Percentiles rank a stretch among this genome's conserved stretches.
Conservation (phyloP, 35 echinoderm and acorn worm genomes). For the Ophiothrix spiculata region DNA sequence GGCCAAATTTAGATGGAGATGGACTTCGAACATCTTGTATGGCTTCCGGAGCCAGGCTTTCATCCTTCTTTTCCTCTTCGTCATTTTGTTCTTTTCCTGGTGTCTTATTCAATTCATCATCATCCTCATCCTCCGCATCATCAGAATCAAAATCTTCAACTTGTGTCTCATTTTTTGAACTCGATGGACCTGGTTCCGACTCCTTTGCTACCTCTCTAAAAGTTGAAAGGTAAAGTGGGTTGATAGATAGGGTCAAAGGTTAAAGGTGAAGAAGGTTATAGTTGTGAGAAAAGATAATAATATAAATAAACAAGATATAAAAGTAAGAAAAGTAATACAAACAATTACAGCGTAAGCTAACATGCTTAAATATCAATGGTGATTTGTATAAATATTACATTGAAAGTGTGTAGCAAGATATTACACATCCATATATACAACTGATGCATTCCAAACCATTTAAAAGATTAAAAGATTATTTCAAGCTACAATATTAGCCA, state of each 20-base stretch:
- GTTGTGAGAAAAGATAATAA: too few species aligned
- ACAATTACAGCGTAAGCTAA: too few species aligned
- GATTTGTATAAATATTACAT: too few species aligned
- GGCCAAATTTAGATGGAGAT: slow-evolving; percentile 23
- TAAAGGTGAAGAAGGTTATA: too few species aligned
- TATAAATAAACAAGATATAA: too few species aligned
- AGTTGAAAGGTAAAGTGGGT: not conserved
- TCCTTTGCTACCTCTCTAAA: not conserved
- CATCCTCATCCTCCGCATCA: slow-evolving; percentile 34
- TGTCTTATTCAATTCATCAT: slow-evolving; percentile 1
- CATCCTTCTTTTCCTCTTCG: not conserved
- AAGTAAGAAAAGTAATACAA: too few species aligned
- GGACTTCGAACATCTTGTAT: not conserved
- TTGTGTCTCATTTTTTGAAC: not conserved
- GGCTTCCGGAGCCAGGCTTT: not conserved
- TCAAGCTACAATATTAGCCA: too few species aligned
- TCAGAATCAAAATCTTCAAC: not conserved
- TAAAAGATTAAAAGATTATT: too few species aligned
- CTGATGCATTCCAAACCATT: not conserved
- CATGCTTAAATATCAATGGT: too few species aligned
- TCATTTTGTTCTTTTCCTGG: slow-evolving; percentile 26
- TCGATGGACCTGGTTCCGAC: not conserved
- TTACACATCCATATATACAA: too few species aligned
- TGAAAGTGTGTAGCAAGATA: too few species aligned
- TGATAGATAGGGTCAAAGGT: too few species aligned